Conservation (phyloP, 1,140 invertebrate genomes). For the Zelostemma sp. region DNA sequence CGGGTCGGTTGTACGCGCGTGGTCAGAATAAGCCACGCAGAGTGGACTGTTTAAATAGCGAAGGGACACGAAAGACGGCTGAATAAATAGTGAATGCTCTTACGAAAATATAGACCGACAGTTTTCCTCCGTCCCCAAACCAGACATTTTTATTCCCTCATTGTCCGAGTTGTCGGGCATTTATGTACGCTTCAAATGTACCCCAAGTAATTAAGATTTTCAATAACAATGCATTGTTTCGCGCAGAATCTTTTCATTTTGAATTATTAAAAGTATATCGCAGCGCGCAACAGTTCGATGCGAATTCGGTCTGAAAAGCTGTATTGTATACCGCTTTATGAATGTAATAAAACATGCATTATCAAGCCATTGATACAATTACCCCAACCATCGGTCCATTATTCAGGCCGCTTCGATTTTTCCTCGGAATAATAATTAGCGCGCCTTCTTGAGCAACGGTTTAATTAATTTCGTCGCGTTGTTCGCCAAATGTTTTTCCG, state of each 20-base stretch:
- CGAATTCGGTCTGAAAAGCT: not conserved
- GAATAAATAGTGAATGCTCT: conserved; percentile 52
- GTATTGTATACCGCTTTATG: not conserved
- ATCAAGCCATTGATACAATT: conserved; percentile 20
- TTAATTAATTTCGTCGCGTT: conserved; percentile 46
- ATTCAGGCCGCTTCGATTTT: conserved; percentile 35
- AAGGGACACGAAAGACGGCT: conserved; percentile 45
- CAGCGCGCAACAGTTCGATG: too few relatives aligned
- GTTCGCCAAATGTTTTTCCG: conserved; percentile 43
- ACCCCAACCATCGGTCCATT: conserved; percentile 22
- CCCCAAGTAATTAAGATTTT: not conserved
- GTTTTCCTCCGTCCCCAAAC: conserved; percentile 17
- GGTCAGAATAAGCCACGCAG: conserved; percentile 37
- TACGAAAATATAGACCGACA: conserved; percentile 45
- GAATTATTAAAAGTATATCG: too few relatives aligned
- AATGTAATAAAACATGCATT: not conserved
- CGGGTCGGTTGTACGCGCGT: conserved; percentile 22
- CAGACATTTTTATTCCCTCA: conserved; percentile 14
- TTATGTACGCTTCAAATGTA: conserved; percentile 20
- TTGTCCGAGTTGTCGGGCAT: not conserved
- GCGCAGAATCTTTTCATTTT: not conserved
- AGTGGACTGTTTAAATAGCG: conserved; percentile 50
- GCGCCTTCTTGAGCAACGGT: conserved; percentile 42
- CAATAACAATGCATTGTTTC: not conserved
- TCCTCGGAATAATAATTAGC: conserved; percentile 46